Evolutionary conservation across 2,888 invertebrate genomes (phyloP), one percentile per base, ranked within the genome.

Genomic region (Copidosoma aretas): DNA sequence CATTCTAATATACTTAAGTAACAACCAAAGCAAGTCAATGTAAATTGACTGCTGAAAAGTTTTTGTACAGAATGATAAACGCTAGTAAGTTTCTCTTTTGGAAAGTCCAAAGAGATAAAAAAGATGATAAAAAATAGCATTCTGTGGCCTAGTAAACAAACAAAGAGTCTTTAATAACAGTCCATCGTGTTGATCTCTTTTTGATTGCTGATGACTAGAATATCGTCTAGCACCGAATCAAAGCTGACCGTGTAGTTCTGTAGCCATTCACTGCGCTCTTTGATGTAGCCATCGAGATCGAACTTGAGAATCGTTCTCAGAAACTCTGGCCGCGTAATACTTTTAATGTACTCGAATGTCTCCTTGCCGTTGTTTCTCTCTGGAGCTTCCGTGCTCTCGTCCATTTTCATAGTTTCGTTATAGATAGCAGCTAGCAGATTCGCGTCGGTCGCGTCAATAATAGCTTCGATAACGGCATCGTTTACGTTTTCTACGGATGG

Each of bases 161-260:
- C 10, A n/a, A 19, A 46, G 12, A 22, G 10, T 17, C 10, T 64
- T 84, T 81, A 91, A 77, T 92, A 92, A 84, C 92, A 92, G 84
- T 92, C 92, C 85, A 91, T 87, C 39, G 86, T 84, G 77, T 91
- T 91, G 0, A 88, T 84, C 71, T 89, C 88, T 51, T 79, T 84
- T 1, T 82, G 78, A 73, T 88, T 86, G 75, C 90, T 88, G 63
- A 89, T 86, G 14, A 88, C 88, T 24, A 92, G 80, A 71, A 93
- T 90, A 80, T 93, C 93, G 76, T 93, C 92, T 1, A 93, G 81
- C 5, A 93, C 84, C 0, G 92, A 92, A 2, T 88, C 87, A 19
- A 93, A 86, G 75, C 87, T 87, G 75, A 89, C 90, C n/a, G 89
- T 88, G 57, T 89, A 88, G 32, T 89, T 88, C 59, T 87, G 86